A percentile compares a stretch with the other conserved stretches of the same genome.
Evolutionary conservation across 2,113 vertebrate species (phyloP).

Genomic region (Isichthys henryi): DNA sequence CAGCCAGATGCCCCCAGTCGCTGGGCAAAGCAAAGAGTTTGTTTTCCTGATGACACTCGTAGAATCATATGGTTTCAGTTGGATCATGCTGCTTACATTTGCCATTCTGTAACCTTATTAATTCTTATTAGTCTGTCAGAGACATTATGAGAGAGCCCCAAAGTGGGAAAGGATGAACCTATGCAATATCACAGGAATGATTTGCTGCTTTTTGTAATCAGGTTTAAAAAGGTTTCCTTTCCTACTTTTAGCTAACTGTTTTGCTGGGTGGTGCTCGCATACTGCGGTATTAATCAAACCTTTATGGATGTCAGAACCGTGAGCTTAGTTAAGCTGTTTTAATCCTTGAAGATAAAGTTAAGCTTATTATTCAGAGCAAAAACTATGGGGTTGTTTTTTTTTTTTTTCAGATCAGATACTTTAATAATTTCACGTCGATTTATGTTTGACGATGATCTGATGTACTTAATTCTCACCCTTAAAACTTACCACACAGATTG

Average conservation of each 20-base stretch:
- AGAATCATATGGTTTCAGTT: slow-evolving; percentile 22
- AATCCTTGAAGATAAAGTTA: not conserved
- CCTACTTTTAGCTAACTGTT: not conserved
- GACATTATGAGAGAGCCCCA: slow-evolving; percentile 52
- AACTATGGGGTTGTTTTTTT: not conserved
- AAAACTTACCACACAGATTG: not conserved
- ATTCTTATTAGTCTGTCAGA: slow-evolving; percentile 55
- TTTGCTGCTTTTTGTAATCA: not conserved
- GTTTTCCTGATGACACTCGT: slow-evolving; percentile 32
- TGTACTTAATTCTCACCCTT: not conserved
- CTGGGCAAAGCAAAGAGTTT: not conserved
- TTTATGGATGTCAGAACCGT: not conserved
- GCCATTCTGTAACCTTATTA: slow-evolving; percentile 58
- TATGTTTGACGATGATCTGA: not conserved
- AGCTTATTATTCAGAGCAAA: not conserved
- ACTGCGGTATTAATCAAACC: not conserved
- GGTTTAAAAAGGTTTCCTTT: not conserved
- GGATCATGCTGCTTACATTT: slow-evolving; percentile 24
- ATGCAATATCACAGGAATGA: not conserved
- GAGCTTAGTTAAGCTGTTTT: not conserved
- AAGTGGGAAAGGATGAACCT: slow-evolving; percentile 43
- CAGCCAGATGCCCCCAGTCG: slow-evolving; percentile 25
- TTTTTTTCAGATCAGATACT: not conserved
- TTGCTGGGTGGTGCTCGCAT: not conserved
- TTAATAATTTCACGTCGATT: not conserved